Evolutionary conservation across 2,888 invertebrate genomes (phyloP), one percentile per base, ranked within the genome.

Genomic region (Cheilosia variabilis): DNA sequence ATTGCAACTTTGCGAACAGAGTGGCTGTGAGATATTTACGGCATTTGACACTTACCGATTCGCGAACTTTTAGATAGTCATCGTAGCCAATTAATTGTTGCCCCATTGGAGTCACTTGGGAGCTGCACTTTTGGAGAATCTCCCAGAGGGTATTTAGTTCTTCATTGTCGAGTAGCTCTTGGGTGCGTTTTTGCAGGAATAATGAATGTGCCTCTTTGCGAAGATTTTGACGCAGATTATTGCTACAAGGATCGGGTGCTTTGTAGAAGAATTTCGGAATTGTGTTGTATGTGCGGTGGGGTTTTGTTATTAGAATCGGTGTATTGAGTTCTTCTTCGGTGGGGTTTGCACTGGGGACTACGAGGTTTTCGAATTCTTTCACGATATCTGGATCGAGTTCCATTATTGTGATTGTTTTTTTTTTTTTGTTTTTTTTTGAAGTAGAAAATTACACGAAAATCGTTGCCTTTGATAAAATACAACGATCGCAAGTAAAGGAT

Each of bases 201-300:
- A 97, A 94, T 2, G 97, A 97, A 89, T 98, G 94, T 0, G 98
- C 96, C 91, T 98, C 98, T 92, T 98, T 98, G 73, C 97, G 93
- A 52, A 98, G 92, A 91, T 97, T 97, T 90, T 96, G 96, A 1
- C 96, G 94, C 4, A 98, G 90, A 6, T 95, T 93, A 89, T 97
- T 97, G 88, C 95, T 95, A 15, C 80, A 76, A 63, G 96, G 95
- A 66, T 95, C 94, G 0, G 97, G 97, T 2, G 97, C 92, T 93
- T 95, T 95, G 89, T 95, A 95, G 90, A 95, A 96, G 91, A 96
- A 96, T 90, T 95, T 95, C 0, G 96, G 96, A 89, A 96, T 95
- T 66, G 93, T 93, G 88, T 93, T 93, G 88, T 94, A 92, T 0
- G 91, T 91, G 2, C 89, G 88, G 84, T 91, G 89, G 6, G 63